phyloP scores from a whole-genome alignment of 2,888 invertebrate species.

The Vesta saturnalis region DNA sequence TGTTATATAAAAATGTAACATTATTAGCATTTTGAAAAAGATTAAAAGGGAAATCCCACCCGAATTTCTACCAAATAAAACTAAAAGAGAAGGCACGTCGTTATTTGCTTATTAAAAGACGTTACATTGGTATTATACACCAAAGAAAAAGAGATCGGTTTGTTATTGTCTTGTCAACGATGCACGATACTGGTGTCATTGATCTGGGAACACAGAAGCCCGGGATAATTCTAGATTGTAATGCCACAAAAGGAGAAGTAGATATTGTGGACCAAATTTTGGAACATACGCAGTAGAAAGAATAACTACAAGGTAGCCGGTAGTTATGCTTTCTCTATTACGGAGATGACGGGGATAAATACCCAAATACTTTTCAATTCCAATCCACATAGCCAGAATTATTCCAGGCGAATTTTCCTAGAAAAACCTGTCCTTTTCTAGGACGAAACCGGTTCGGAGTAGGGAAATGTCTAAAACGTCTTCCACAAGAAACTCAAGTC shows the following conservation, averaged over 20 bases:
- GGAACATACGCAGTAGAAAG: no score
- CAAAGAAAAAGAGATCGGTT: background rate
- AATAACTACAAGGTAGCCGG: no score
- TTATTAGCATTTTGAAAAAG: background rate
- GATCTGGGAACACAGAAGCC: no score
- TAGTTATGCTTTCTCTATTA: no score
- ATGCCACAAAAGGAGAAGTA: no score
- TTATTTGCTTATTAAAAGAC: background rate
- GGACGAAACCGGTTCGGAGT: background rate
- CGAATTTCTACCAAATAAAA: background rate
- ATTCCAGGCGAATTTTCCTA: background rate
- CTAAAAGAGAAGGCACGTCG: background rate
- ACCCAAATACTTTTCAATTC: background rate
- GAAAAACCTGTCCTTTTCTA: background rate
- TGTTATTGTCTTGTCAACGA: background rate
- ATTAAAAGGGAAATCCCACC: background rate
- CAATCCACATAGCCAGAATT: background rate
- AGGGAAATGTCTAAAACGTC: background rate
- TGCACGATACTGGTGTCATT: no score
- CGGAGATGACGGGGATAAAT: no score
- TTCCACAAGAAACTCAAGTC: background rate
- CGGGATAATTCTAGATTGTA: no score
- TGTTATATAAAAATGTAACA: background rate
- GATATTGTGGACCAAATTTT: no score
- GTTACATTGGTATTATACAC: background rate